Evolutionary conservation across 1,140 invertebrate genomes (phyloP).

Genomic region (Conus ventricosus): DNA sequence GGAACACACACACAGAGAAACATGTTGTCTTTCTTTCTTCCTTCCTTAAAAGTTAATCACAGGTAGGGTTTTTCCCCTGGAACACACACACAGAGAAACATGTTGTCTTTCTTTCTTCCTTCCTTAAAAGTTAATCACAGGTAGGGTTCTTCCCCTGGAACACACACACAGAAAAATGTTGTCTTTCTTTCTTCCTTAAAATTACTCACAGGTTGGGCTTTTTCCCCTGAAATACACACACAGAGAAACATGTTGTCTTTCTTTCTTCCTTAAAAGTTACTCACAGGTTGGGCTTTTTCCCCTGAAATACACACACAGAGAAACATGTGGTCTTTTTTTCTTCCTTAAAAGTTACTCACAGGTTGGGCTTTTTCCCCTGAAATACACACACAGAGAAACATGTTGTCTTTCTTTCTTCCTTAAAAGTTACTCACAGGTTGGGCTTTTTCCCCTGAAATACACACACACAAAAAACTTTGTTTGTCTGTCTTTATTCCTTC

Average conservation of each 20-base stretch:
- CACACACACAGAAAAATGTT: slow-evolving; percentile 45
- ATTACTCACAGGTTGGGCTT: slow-evolving; percentile 98
- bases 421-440: slow-evolving; percentile 95
- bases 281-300: slow-evolving; percentile 96
- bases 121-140: slow-evolving; percentile 96
- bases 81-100: slow-evolving; percentile 84
- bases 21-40: slow-evolving; percentile 94
- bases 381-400: slow-evolving; percentile 95
- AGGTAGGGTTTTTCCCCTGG: slow-evolving; percentile 95
- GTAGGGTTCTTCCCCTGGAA: slow-evolving; percentile 95
- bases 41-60: slow-evolving; percentile 95
- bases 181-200: no score
- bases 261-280: slow-evolving; percentile 92
- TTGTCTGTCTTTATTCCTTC: slow-evolving; percentile 95
- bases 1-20: slow-evolving; percentile 94
- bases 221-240: slow-evolving; percentile 94
- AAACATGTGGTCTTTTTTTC: slow-evolving; percentile 90
- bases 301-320: slow-evolving; percentile 88
- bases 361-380: slow-evolving; percentile 96
- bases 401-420: slow-evolving; percentile 95
- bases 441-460: slow-evolving; percentile 94
- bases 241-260: slow-evolving; percentile 97
- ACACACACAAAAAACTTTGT: slow-evolving; percentile 83
- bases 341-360: slow-evolving; percentile 94
- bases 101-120: slow-evolving; percentile 93